Conservation (phyloP, 2,797 vertebrate species). For the Etheostoma perlongum region DNA sequence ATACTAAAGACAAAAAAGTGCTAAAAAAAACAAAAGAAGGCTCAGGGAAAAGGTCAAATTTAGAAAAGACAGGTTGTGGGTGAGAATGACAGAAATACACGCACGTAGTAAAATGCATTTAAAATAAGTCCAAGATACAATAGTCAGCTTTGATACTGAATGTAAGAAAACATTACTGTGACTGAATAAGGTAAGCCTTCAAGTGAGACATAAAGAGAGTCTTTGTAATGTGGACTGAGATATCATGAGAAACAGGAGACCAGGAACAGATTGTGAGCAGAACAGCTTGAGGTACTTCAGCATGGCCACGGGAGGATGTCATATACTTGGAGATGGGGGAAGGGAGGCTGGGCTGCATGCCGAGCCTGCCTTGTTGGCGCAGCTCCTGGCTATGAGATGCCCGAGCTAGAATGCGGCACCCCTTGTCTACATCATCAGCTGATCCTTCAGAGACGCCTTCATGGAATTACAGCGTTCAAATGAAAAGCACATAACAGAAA, state of each 20-base stretch:
- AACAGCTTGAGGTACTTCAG: conserved; percentile 81
- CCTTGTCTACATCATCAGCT: conserved; percentile 72
- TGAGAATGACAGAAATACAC: conserved; percentile 25
- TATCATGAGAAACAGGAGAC: conserved; percentile 64
- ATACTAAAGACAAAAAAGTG: conserved; percentile 45
- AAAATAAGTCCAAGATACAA: conserved; percentile 4
- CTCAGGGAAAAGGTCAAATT: conserved; percentile 47
- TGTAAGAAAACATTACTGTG: conserved; percentile 26
- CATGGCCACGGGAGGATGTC: conserved; percentile 73
- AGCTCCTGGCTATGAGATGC: conserved; percentile 74
- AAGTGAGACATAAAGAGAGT: conserved; percentile 49
- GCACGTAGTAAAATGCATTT: conserved; percentile 9
- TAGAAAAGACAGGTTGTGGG: conserved; percentile 27
- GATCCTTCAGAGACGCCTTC: conserved; percentile 70
- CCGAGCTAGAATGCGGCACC: conserved; percentile 73
- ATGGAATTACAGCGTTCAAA: conserved; percentile 36
- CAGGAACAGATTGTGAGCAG: conserved; percentile 78
- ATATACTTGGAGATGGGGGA: conserved; percentile 59
- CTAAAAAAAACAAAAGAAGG: conserved; percentile 16
- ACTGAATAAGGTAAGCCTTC: conserved; percentile 32
- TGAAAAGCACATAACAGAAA: conserved; percentile 44
- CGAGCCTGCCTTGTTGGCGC: conserved; percentile 72
- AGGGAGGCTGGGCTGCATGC: conserved; percentile 59
- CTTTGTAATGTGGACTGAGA: conserved; percentile 67
- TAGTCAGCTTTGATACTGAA: conserved; percentile 31